These are phyloP conservation scores for Characodon lateralis DNA, from an alignment of 2,797 vertebrate genomes.

Conservation along the genomic window DNA sequence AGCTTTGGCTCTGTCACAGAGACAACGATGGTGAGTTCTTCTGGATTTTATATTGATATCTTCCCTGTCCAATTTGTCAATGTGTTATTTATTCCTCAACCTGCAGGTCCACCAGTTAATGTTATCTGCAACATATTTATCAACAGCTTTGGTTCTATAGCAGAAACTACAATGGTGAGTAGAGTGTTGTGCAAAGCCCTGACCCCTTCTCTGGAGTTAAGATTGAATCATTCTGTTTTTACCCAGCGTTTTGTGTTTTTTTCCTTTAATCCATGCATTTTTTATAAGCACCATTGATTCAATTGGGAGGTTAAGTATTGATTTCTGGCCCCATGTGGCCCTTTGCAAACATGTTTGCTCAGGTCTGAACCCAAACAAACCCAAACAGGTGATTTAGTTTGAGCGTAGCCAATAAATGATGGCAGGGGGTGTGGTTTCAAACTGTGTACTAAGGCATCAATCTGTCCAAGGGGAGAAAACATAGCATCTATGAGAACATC, in stretches of 20 bases:
- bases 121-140: slow-evolving; percentile 99
- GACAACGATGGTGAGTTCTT: slow-evolving; percentile 94
- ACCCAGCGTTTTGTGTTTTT: slow-evolving; percentile 2
- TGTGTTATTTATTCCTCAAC: slow-evolving; percentile 93
- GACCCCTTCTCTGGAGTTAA: slow-evolving; percentile 40
- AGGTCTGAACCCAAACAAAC: slow-evolving; percentile 57
- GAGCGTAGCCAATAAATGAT: slow-evolving; percentile 50
- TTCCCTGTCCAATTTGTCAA: slow-evolving; percentile 87
- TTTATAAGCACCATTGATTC: slow-evolving; percentile 42
- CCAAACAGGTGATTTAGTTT: slow-evolving; percentile 47
- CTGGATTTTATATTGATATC: slow-evolving; percentile 78
- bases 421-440: slow-evolving; percentile 29
- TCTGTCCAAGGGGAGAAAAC: slow-evolving; percentile 56
- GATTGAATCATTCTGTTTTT: slow-evolving; percentile 20
- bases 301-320: slow-evolving; percentile 52
- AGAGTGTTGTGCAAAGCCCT: slow-evolving; percentile 76
- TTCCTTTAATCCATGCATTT: slow-evolving; percentile 18
- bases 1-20: slow-evolving; percentile 98
- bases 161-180: slow-evolving; percentile 99
- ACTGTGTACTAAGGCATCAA: slow-evolving; percentile 51
- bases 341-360: slow-evolving; percentile 31
- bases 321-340: slow-evolving; percentile 25
- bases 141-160: slow-evolving; percentile 99
- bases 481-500: slow-evolving; percentile 48
- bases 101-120: slow-evolving; percentile 98